These are phyloP conservation scores for Pyrgus malvae DNA, from an alignment of 2,888 invertebrate species.

Conservation along the genomic window DNA sequence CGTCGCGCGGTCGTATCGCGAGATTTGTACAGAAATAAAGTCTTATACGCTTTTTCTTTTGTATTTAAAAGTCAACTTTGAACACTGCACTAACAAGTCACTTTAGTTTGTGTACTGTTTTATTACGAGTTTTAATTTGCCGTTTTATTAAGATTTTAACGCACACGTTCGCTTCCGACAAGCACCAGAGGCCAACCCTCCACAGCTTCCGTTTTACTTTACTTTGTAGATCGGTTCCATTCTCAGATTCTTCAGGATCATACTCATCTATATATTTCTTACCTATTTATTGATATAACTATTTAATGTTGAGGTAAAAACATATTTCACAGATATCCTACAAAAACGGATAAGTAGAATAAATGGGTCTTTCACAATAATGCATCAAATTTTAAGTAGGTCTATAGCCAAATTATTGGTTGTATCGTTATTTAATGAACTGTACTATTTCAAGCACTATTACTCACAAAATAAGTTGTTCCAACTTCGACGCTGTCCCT, in stretches of 20 bases:
- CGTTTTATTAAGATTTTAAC: background rate
- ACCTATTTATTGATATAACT: no score
- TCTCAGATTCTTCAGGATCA: no score
- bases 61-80: background rate
- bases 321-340: no score
- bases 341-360: no score
- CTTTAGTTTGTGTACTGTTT: background rate
- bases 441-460: background rate
- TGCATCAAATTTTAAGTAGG: no score
- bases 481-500: background rate
- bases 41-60: background rate
- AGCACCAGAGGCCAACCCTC: constrained; percentile 2
- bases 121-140: background rate
- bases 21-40: background rate
- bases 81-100: background rate
- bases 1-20: background rate
- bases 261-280: no score
- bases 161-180: background rate
- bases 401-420: no score
- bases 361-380: no score
- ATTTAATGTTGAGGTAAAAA: no score
- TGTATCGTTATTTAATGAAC: no score
- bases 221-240: no score
- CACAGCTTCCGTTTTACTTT: no score
- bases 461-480: constrained; percentile 8